Base-by-base conservation (phyloP, 1,140 invertebrate genomes). In the Pogonus chalceus region DNA sequence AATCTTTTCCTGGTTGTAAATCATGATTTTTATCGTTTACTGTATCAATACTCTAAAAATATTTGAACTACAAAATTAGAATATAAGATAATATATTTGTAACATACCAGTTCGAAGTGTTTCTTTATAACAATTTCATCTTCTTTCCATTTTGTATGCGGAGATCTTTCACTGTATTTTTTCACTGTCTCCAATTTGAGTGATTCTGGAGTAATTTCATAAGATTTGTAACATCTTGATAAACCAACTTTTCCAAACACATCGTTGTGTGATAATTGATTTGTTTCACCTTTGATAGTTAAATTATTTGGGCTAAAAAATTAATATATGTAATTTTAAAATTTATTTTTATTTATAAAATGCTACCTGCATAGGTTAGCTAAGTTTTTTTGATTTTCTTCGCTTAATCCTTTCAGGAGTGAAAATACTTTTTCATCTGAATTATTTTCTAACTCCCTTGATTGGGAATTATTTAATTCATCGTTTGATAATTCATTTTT, bases 1-100 rank as follows among this genome's bases (percentile, higher is more conserved):
- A 63, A 48, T 71, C 65, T 35, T 58, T 51, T 1, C 64, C 63
- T 26, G 70, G 65, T 37, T 51, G n/a, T 18, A 64, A 23, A 54
- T 62, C 56, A 16, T 31, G 2, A 9, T 47, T 26, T 20, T 48
- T 35, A 48, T 12, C 22, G 21, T 31, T 26, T 54, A 24, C 35
- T 12, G 43, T 35, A 7, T 20, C 35, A 2, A 16, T 48, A 2
- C 22, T 21, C 20, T 48, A n/a, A 31, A 47, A 23, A 31, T 10
- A 18, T 31, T 48, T 23, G 20, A 47, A 48, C 20, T 35, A 23
- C 14, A 54, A 2, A 24, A 26, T 53, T 16, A 23, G 26, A 14
- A 23, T 22, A 31, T 26, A 26, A 3, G 52, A 35, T 14, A 54
- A 49, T 14, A 31, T 24, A 20, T 51, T 22, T 20, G 2, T 26